Conservation (phyloP, 2,888 invertebrate species). For the Aporophyla lueneburgensis region DNA sequence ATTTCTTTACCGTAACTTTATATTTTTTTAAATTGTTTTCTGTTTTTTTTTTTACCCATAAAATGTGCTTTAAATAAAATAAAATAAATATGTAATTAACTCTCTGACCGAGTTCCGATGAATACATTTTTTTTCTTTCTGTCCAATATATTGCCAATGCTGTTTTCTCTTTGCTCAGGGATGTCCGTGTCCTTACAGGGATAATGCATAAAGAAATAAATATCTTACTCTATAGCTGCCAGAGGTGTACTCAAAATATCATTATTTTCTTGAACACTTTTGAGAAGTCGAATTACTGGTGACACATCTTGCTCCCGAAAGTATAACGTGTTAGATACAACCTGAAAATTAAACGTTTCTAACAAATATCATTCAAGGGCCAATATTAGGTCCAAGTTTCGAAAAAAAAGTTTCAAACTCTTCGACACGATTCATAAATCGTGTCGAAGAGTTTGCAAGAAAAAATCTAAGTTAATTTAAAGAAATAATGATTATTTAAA, state of each 20-base stretch:
- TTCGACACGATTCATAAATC: too few species aligned
- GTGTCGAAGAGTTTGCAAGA: neutral
- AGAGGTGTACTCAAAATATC: conserved; percentile 71
- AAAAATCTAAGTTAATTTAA: neutral
- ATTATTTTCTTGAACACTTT: conserved; percentile 60
- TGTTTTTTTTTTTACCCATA: too few species aligned
- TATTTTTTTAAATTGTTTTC: too few species aligned
- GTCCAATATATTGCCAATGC: neutral
- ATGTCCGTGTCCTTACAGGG: neutral
- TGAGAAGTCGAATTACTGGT: conserved; percentile 70
- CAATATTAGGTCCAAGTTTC: neutral
- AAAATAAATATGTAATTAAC: neutral
- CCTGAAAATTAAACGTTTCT: conserved; percentile 63
- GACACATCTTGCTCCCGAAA: conserved; percentile 80
- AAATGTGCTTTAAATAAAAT: too few species aligned
- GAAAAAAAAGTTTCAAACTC: too few species aligned
- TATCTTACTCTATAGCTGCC: conserved; percentile 78
- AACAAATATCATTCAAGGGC: neutral
- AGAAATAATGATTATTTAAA: neutral
- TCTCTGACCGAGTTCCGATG: neutral
- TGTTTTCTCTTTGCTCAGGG: neutral
- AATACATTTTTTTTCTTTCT: neutral
- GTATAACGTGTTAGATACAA: conserved; percentile 73
- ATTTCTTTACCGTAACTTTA: too few species aligned
- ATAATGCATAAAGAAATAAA: neutral